Base-by-base conservation (phyloP, 2,888 invertebrate species). In the Zygothrica quintamaculata region DNA sequence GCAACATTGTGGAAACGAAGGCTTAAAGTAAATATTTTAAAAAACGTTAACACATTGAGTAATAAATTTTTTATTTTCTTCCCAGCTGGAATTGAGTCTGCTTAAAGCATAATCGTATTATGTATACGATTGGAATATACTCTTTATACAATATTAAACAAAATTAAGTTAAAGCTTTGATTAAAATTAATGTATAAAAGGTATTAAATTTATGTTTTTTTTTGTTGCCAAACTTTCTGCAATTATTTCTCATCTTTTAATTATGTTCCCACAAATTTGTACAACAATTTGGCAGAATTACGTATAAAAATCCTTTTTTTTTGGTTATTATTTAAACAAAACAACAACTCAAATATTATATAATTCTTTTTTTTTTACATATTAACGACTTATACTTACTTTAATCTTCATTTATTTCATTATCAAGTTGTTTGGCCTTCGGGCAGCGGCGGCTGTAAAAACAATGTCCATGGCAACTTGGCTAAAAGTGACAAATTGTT, bases 401-500 rank as follows among this genome's bases (percentile, higher is more conserved):
- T 67, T 52, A 39, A 67, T 81, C 72, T 78, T 77, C 79, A 79
- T 85, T 82, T 82, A 85, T 70, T 82, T 85, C 79, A 85, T 79
- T 85, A 85, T 75, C 76, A 78, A 78, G 55, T 50, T 59, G 61
- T 31, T 33, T 22, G 18, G 26, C 44, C 34, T 34, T 16, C 40
- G n/a, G 26, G 9, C 22, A n/a, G 25, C 15, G n/a, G n/a, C n/a
- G n/a, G n/a, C 3, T 11, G 9, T 29, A 44, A 12, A 61, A 59
- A 84, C 77, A 65, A 68, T 62, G 68, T 42, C 68, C 72, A 42
- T 47, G 85, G 78, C 78, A 74, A 75, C 60, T 84, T 78, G 72
- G 76, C 68, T 62, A 70, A 80, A 81, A 80, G 80, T 84, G 80
- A 80, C 80, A 80, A 80, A 80, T 80, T 80, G 85, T 80, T 80